Evolutionary conservation across 2,888 invertebrate genomes (phyloP).

Genomic region (Caenorhabditis doughertyi): DNA sequence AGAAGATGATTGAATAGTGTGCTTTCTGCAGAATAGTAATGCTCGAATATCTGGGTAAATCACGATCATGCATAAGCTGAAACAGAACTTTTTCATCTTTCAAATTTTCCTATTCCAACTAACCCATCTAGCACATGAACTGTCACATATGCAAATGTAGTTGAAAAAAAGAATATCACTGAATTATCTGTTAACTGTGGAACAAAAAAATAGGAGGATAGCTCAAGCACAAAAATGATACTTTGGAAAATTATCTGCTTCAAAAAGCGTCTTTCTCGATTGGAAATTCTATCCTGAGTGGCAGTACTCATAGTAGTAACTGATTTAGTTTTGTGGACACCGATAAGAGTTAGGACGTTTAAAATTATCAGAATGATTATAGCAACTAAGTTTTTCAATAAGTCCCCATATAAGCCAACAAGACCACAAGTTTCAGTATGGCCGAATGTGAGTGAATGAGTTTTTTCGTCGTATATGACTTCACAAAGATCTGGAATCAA

Average conservation of each 20-base stretch:
- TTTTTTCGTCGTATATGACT: conserved; percentile 4
- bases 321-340: not conserved
- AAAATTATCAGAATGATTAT: not conserved
- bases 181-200: not conserved
- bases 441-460: conserved; percentile 1
- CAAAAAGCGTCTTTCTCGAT: conserved; percentile 15
- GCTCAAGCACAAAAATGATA: conserved; percentile 9
- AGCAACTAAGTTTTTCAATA: conserved; percentile 16
- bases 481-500: conserved; percentile 15
- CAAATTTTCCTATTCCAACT: not conserved
- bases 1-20: not conserved
- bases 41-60: conserved; percentile 5
- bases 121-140: conserved; percentile 24
- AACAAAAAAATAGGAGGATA: conserved; percentile 25
- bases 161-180: conserved; percentile 3
- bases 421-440: conserved; percentile 22
- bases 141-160: conserved; percentile 14
- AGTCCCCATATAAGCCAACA: conserved; percentile 21
- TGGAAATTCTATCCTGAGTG: not conserved
- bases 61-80: not conserved
- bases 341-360: conserved; percentile 8
- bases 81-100: not conserved
- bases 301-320: not conserved
- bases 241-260: conserved; percentile 18
- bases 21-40: not conserved